Conservation (phyloP, 1,140 invertebrate species). For the Aporrectodea caliginosa region DNA sequence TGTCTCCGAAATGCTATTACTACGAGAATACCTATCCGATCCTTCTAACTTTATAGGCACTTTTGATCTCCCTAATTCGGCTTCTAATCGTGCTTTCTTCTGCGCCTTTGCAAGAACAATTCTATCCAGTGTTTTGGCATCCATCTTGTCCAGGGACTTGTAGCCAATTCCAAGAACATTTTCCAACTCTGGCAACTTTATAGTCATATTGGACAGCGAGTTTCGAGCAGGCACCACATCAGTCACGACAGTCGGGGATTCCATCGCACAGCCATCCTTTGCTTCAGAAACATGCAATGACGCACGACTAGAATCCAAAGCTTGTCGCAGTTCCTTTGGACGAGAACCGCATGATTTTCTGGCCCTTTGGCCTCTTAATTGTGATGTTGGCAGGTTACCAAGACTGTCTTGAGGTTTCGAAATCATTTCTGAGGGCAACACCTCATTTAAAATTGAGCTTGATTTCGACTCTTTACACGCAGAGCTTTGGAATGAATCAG, state of each 20-base stretch:
- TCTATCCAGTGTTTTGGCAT: conserved; percentile 24
- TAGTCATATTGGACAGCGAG: conserved; percentile 14
- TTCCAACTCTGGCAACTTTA: conserved; percentile 20
- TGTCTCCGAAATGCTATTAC: no score
- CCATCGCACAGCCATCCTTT: background rate
- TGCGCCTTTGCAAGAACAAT: conserved; percentile 17
- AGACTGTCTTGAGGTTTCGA: no score
- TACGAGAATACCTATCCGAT: no score
- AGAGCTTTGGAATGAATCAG: no score
- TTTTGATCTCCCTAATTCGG: no score
- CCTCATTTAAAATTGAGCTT: no score
- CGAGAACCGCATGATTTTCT: background rate
- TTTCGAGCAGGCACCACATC: background rate
- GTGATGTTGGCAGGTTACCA: background rate
- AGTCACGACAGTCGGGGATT: background rate
- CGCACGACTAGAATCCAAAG: background rate
- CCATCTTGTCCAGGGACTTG: conserved; percentile 19
- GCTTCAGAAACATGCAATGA: background rate
- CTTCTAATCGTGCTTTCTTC: background rate
- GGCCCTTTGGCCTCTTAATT: background rate
- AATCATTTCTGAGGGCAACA: no score
- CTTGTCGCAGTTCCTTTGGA: background rate
- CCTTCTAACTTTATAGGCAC: no score
- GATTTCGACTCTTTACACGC: no score
- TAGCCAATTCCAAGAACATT: conserved; percentile 17